phyloP scores from a whole-genome alignment of 2,888 invertebrate genomes.

The Syrphus vitripennis region DNA sequence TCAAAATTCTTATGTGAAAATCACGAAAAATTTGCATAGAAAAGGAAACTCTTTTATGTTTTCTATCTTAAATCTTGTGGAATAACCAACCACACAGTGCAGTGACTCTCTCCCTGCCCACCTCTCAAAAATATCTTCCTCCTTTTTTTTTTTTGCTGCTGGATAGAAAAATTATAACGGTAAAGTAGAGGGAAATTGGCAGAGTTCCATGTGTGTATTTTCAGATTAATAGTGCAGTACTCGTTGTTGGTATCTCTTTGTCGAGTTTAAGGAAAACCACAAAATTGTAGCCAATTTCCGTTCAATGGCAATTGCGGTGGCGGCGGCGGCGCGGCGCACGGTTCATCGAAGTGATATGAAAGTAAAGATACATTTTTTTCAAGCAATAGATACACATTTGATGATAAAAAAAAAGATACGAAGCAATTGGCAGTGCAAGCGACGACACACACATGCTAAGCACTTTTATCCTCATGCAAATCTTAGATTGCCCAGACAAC shows the following conservation, averaged over 20 bases:
- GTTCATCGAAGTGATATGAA: conserved; percentile 27
- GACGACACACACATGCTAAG: conserved; percentile 29
- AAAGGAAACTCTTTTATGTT: conserved; percentile 28
- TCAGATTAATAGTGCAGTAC: conserved; percentile 17
- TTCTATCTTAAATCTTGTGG: not conserved
- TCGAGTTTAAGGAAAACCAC: conserved; percentile 10
- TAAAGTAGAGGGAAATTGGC: conserved; percentile 28
- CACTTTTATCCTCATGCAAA: conserved; percentile 53
- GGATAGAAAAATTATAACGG: conserved; percentile 45
- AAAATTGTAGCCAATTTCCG: conserved; percentile 56
- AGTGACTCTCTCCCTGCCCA: not conserved
- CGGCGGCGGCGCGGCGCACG: not conserved
- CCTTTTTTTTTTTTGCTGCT: not conserved
- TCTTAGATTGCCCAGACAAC: conserved; percentile 60
- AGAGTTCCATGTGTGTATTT: conserved; percentile 29
- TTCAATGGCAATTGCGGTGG: not conserved
- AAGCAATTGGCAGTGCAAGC: conserved; percentile 10
- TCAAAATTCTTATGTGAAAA: conserved; percentile 48
- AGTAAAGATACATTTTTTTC: conserved; percentile 22
- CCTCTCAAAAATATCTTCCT: not conserved
- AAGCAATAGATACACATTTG: not conserved
- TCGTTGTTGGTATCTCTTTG: not conserved
- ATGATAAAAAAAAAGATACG: conserved; percentile 2
- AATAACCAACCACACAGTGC: not conserved
- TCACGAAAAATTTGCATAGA: conserved; percentile 58